These are phyloP conservation scores for Melanostoma mellinum DNA, from an alignment of 2,888 invertebrate genomes.

Conservation along the genomic window DNA sequence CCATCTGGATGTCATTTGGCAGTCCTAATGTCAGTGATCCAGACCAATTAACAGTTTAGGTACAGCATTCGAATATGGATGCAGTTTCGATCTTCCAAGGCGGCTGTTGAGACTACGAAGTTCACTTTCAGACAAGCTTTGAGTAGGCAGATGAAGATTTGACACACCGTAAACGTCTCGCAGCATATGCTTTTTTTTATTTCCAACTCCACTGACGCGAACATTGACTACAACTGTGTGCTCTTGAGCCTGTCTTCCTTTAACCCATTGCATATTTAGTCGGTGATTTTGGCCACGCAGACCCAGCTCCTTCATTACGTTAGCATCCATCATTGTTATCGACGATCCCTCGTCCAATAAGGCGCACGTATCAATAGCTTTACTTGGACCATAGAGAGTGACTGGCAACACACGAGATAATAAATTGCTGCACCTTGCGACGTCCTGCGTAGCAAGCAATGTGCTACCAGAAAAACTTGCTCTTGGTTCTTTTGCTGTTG, in stretches of 20 bases:
- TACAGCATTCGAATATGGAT: conserved; percentile 20
- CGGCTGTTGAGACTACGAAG: not conserved
- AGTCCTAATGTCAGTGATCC: not conserved
- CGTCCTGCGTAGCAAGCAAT: not conserved
- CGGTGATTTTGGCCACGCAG: conserved; percentile 41
- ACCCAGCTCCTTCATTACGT: conserved; percentile 48
- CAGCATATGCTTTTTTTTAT: conserved; percentile 14
- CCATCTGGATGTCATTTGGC: not conserved
- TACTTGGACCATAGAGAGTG: conserved; percentile 39
- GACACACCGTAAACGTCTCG: conserved; percentile 22
- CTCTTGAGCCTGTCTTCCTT: conserved; percentile 30
- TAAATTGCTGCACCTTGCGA: not conserved
- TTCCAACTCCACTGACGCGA: conserved; percentile 49
- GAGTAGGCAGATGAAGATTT: conserved; percentile 39
- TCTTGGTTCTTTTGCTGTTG: not conserved
- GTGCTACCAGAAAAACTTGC: not conserved
- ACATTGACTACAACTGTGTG: conserved; percentile 36
- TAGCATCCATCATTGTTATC: conserved; percentile 51
- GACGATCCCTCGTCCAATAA: conserved; percentile 60
- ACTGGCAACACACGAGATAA: conserved; percentile 52
- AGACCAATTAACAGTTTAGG: conserved; percentile 50
- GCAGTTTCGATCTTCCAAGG: not conserved
- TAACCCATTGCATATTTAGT: conserved; percentile 68
- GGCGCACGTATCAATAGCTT: conserved; percentile 31
- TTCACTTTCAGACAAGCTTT: conserved; percentile 12